A percentile compares a stretch with the other conserved stretches of the same genome.
phyloP scores from a whole-genome alignment of 2,888 invertebrate species.

The Drosophila suboccidentalis region DNA sequence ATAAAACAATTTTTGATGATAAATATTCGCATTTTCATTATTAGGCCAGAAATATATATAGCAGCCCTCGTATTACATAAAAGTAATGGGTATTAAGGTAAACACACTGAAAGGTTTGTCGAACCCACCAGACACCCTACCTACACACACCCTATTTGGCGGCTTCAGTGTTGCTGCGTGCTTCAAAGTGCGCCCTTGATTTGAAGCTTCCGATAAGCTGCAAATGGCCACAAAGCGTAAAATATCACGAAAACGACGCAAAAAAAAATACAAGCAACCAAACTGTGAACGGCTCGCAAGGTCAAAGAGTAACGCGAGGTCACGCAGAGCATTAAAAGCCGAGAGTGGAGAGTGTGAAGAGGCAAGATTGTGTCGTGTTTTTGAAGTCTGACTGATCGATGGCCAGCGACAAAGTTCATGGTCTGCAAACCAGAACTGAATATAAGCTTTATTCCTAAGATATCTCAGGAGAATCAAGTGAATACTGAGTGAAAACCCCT shows the following conservation, averaged over 20 bases:
- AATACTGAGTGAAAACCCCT: neutral
- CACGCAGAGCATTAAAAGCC: constrained; percentile 8
- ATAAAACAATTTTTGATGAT: too few relatives aligned
- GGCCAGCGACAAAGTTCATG: constrained; percentile 22
- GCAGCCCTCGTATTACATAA: neutral
- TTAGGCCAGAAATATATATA: too few relatives aligned
- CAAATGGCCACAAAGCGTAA: constrained; percentile 48
- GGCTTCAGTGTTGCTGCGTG: constrained; percentile 14
- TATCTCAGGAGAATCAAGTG: neutral
- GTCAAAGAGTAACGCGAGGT: constrained; percentile 64
- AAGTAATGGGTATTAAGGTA: neutral
- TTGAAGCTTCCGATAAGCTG: constrained; percentile 68
- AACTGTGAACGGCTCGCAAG: constrained; percentile 46
- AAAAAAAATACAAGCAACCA: constrained; percentile 6
- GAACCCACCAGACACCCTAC: constrained; percentile 32
- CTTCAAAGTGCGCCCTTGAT: constrained; percentile 61
- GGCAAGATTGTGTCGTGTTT: constrained; percentile 9
- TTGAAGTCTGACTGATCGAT: constrained; percentile 17
- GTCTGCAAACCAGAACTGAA: constrained; percentile 2
- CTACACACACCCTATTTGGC: constrained; percentile 3
- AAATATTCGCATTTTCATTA: too few relatives aligned
- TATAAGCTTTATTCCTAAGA: neutral
- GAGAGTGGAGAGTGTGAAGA: constrained; percentile 9
- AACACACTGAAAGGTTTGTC: constrained; percentile 36
- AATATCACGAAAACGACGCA: constrained; percentile 62